A percentile compares a stretch with the other conserved stretches of the same genome.
Conservation (phyloP, 2,113 vertebrate genomes). For the Aythya baeri region DNA sequence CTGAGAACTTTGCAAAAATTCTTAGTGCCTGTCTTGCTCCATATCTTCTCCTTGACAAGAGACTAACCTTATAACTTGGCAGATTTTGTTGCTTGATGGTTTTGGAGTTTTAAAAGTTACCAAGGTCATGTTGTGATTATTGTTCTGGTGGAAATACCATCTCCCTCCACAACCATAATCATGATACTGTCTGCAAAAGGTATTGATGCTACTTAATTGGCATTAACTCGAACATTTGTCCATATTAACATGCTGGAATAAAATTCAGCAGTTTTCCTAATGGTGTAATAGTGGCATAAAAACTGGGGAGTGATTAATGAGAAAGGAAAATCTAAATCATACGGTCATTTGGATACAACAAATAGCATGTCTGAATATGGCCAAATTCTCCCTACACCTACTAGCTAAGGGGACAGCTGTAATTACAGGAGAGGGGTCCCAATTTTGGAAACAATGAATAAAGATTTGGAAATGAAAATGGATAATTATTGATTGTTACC, state of each 20-base stretch:
- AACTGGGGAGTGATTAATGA: conserved; percentile 30
- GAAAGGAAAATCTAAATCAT: conserved; percentile 47
- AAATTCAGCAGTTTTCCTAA: background rate
- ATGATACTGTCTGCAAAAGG: background rate
- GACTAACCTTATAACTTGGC: conserved; percentile 43
- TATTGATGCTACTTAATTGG: background rate
- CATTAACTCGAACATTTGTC: background rate
- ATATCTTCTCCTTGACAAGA: background rate
- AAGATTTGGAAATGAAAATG: conserved; percentile 11
- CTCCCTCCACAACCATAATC: background rate
- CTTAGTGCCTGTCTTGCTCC: background rate
- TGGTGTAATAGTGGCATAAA: conserved; percentile 15
- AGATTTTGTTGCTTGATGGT: background rate
- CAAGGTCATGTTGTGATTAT: background rate
- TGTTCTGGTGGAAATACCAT: background rate
- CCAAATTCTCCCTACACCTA: background rate
- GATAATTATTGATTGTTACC: conserved; percentile 33
- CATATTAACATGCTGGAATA: background rate
- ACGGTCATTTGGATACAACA: conserved; percentile 32
- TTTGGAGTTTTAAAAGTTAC: background rate
- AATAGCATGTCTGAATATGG: background rate
- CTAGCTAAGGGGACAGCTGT: conserved; percentile 25
- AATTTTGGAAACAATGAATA: background rate
- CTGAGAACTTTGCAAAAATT: conserved; percentile 24
- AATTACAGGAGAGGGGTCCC: conserved; percentile 32